Base-by-base conservation (phyloP, 2,113 vertebrate species). In the Eudyptes chrysolophus region DNA sequence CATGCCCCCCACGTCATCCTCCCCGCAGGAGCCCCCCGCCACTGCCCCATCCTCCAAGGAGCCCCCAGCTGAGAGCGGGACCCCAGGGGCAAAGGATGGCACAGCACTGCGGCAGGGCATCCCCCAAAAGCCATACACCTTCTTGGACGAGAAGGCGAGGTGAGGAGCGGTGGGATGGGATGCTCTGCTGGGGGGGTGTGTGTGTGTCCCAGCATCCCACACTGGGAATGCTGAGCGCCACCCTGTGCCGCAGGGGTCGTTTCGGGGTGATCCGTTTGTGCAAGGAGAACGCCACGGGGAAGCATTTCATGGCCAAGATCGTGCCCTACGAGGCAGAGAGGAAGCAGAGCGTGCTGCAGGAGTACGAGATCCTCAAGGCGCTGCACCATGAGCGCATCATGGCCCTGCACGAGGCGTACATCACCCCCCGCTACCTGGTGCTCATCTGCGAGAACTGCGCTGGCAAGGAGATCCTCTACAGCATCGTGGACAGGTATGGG, bases 91-190 rank as follows among this genome's bases (percentile, higher is more conserved):
- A 24, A 99, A 98, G 29, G 98, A 98, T 5, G 55, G 89, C 68
- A 98, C 98, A 2, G 96, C 98, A 7, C 97, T 99, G 80, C 98
- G 99, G 40, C 99, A 99, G 94, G 99, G 99, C 1, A 98, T 99
- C 26, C 99, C 99, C 54, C 99, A 99, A 97, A 99, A 99, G 95
- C 99, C 99, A 2, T 99, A 99, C 82, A 99, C 99, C 11, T 99
- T 99, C 93, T 98, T 99, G 98, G 99, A 99, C 6, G 99, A 99
- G 97, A 99, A 99, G 95, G 99, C 99, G 62, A 99, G 99, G 99
- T 99, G 98, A 98, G 98, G 57, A 84, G 40, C 0, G 0, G 25
- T 15, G 48, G 42, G 58, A 36, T 0, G 4, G 26, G 38, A 20
- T 69, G 66, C 14, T 48, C 24, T 79, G 21, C 8, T 1, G 2